A percentile compares a stretch with the other conserved stretches of the same genome.
phyloP scores from a whole-genome alignment of 2,113 vertebrate genomes.

The Ahaetulla prasina region DNA sequence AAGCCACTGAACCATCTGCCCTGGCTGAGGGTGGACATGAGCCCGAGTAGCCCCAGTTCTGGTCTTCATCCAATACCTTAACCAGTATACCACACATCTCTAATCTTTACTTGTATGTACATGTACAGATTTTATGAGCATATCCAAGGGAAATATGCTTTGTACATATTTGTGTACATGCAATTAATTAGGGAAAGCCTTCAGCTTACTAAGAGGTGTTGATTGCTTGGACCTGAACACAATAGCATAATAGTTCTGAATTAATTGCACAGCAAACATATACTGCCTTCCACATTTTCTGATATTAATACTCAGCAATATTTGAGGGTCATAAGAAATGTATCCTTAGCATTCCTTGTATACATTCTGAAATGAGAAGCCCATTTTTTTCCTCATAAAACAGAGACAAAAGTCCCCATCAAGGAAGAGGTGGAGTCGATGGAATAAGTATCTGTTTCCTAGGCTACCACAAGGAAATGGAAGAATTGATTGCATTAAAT shows the following conservation, averaged over 20 bases:
- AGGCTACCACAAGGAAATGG: neutral
- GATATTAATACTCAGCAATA: neutral
- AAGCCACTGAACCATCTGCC: neutral
- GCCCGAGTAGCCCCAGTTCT: neutral
- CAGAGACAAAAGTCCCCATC: neutral
- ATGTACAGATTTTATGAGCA: neutral
- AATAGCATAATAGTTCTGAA: neutral
- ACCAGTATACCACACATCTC: neutral
- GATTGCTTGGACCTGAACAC: neutral
- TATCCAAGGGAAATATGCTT: neutral
- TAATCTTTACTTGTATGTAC: neutral
- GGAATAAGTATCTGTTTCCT: neutral
- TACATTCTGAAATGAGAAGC: neutral
- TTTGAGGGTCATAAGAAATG: neutral
- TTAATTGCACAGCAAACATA: neutral
- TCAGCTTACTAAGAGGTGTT: neutral
- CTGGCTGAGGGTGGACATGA: neutral
- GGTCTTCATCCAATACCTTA: neutral
- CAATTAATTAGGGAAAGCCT: neutral
- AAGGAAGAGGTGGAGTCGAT: neutral
- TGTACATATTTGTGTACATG: neutral
- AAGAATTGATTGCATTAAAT: neutral
- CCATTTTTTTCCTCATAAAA: neutral
- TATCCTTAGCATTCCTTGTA: neutral
- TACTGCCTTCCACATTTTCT: neutral